phyloP scores from a whole-genome alignment of 2,797 vertebrate genomes.

The Girardinus metallicus region DNA sequence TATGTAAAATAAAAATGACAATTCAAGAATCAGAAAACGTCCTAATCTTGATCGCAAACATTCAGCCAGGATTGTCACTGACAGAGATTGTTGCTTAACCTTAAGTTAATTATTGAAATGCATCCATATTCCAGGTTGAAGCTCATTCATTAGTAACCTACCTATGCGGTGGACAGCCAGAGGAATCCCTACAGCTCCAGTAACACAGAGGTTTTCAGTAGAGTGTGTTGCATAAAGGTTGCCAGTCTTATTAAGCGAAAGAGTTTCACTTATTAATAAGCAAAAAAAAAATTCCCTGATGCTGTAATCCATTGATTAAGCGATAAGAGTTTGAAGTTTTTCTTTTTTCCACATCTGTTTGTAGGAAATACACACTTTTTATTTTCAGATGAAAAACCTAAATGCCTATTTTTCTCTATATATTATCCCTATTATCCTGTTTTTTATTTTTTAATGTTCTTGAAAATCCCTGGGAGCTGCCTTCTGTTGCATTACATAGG shows the following conservation, averaged over 20 bases:
- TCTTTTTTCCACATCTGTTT: constrained; percentile 13
- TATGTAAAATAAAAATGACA: background rate
- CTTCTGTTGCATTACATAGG: constrained; percentile 43
- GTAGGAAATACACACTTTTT: constrained; percentile 1
- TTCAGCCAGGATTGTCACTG: background rate
- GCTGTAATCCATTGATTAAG: constrained; percentile 23
- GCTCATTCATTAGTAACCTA: background rate
- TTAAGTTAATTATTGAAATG: background rate
- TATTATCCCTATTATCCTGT: background rate
- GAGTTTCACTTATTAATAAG: constrained; percentile 22
- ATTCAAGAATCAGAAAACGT: background rate
- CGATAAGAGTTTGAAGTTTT: constrained; percentile 33
- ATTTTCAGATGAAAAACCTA: background rate
- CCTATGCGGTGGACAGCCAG: background rate
- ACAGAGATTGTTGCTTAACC: background rate
- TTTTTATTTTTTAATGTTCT: constrained; percentile 8
- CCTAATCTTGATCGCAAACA: background rate
- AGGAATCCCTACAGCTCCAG: background rate
- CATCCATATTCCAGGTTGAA: background rate
- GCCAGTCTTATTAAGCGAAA: constrained; percentile 39
- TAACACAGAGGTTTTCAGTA: constrained; percentile 15
- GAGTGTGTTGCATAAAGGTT: constrained; percentile 22
- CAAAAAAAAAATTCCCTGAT: constrained; percentile 27
- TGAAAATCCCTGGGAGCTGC: constrained; percentile 49
- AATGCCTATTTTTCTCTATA: constrained; percentile 1